phyloP scores from a whole-genome alignment of 2,113 vertebrate species.

The Blennius ocellaris region DNA sequence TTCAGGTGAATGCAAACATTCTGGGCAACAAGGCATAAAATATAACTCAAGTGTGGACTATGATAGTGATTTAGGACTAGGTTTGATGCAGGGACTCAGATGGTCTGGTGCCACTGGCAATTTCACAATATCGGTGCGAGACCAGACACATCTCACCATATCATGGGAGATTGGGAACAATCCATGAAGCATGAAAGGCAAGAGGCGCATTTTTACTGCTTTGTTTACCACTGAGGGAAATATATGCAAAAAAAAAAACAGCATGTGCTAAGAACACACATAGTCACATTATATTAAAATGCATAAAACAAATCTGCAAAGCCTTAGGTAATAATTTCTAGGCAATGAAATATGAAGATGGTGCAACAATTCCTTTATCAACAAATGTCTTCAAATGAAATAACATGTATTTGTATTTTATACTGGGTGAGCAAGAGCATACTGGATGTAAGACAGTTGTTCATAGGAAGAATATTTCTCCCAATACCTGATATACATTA shows the following conservation, averaged over 20 bases:
- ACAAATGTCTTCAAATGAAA: too few species aligned
- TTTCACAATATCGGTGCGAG: neutral
- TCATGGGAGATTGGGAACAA: neutral
- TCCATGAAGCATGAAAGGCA: neutral
- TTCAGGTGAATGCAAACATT: neutral
- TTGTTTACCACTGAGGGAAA: neutral
- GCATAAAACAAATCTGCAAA: neutral
- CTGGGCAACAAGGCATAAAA: neutral
- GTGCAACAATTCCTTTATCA: too few species aligned
- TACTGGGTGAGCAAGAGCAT: neutral
- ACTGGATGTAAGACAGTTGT: neutral
- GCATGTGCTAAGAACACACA: neutral
- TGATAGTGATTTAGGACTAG: too few species aligned
- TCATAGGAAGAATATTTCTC: neutral
- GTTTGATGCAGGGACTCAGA: neutral
- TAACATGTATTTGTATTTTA: neutral
- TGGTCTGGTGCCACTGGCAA: neutral
- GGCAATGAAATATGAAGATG: slow-evolving; percentile 1
- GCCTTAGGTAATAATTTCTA: neutral
- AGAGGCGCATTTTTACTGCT: neutral
- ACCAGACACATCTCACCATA: neutral
- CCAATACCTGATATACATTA: neutral
- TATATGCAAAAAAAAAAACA: neutral
- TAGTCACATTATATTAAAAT: neutral
- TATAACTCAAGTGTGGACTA: too few species aligned